Conservation (phyloP, 2,113 vertebrate genomes). For the Mesitornis unicolor region DNA sequence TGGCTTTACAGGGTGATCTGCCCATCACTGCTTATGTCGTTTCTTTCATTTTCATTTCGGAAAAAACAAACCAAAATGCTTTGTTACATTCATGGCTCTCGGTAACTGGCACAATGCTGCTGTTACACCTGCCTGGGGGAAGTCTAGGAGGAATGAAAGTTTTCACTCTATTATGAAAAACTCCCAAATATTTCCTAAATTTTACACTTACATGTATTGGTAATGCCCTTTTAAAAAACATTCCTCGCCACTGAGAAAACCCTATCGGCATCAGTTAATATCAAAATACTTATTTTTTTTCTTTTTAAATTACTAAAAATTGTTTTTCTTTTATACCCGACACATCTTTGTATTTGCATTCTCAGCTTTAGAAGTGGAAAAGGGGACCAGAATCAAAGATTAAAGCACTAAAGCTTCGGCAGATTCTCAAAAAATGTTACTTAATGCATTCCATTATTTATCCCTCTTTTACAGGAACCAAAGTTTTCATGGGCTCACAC, state of each 20-base stretch:
- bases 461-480: neutral
- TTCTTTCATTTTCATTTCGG: neutral
- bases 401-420: neutral
- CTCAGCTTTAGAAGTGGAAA: neutral
- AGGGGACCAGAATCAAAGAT: neutral
- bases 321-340: neutral
- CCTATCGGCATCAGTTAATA: neutral
- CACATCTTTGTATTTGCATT: neutral
- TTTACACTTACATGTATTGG: neutral
- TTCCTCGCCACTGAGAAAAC: neutral
- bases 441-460: neutral
- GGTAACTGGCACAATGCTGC: neutral
- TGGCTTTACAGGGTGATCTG: neutral
- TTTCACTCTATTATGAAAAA: neutral
- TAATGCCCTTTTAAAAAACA: neutral
- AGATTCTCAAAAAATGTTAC: neutral
- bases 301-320: neutral
- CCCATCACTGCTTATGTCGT: neutral
- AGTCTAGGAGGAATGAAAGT: neutral
- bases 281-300: neutral
- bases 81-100: neutral
- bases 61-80: neutral
- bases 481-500: neutral
- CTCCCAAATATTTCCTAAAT: neutral
- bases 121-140: neutral